A percentile compares a stretch with the other conserved stretches of the same genome.
Evolutionary conservation across 2,113 vertebrate species (phyloP).

Genomic region (Pipa parva): DNA sequence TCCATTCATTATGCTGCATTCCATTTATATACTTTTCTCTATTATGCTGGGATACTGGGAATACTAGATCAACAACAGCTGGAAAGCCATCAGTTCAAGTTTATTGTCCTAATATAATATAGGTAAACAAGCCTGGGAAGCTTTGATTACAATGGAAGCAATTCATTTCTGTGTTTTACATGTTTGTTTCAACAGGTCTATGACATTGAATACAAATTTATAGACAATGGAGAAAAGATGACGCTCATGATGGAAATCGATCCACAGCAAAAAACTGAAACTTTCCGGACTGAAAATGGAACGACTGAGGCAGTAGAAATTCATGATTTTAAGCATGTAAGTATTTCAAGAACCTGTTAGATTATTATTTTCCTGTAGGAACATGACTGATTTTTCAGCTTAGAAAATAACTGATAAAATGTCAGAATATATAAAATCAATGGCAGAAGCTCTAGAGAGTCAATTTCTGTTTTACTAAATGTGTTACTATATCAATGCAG

Average conservation of each 20-base stretch:
- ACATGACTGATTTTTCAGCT: neutral
- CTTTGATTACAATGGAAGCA: constrained; percentile 52
- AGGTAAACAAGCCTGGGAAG: neutral
- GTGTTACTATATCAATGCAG: too few species aligned
- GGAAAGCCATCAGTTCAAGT: neutral
- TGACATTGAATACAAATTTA: constrained; percentile 78
- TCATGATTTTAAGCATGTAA: constrained; percentile 92
- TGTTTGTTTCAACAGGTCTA: constrained; percentile 71
- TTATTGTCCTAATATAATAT: neutral
- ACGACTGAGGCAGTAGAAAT: constrained; percentile 87
- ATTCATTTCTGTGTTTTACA: constrained; percentile 3
- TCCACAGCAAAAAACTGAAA: constrained; percentile 71
- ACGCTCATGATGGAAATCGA: constrained; percentile 88
- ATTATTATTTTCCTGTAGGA: constrained; percentile 5
- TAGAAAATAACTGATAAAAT: neutral
- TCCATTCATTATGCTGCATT: too few species aligned
- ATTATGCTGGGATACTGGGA: constrained; percentile 3
- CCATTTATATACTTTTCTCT: constrained; percentile 1
- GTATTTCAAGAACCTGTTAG: constrained; percentile 42
- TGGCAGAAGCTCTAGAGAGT: too few species aligned
- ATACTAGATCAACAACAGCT: neutral
- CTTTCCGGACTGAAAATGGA: constrained; percentile 82
- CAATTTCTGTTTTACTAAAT: too few species aligned
- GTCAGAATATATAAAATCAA: too few species aligned
- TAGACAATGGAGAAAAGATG: constrained; percentile 76